A percentile compares a stretch with the other conserved stretches of the same genome.
Evolutionary conservation across 1,140 invertebrate genomes (phyloP).

Genomic region (Kradibia gibbosae): DNA sequence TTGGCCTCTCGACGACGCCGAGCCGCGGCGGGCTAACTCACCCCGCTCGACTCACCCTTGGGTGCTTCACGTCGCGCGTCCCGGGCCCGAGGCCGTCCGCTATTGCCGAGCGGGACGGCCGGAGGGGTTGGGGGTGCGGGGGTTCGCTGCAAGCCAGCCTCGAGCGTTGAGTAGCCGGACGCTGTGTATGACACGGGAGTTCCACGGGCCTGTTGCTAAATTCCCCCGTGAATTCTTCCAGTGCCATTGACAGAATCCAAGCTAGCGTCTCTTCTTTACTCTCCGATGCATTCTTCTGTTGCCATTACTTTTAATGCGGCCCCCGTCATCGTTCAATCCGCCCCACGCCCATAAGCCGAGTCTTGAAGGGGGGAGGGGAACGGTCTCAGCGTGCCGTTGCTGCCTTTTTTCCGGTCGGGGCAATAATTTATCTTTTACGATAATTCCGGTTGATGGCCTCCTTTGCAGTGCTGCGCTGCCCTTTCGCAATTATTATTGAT

Average conservation of each 20-base stretch:
- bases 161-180: conserved; percentile 64
- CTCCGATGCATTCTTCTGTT: background rate
- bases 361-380: too few relatives aligned
- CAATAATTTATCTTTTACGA: background rate
- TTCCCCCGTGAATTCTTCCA: conserved; percentile 74
- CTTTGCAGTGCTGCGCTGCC: background rate
- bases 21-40: too few relatives aligned
- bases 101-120: background rate
- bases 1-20: too few relatives aligned
- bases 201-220: conserved; percentile 70
- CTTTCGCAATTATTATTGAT: background rate
- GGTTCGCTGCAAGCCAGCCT: background rate
- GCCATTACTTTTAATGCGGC: background rate
- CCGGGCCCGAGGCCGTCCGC: background rate
- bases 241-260: conserved; percentile 74
- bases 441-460: background rate
- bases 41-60: too few relatives aligned
- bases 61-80: too few relatives aligned
- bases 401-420: too few relatives aligned
- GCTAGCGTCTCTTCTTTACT: conserved; percentile 46
- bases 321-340: background rate
- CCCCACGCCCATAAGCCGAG: too few relatives aligned
- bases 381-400: too few relatives aligned
- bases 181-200: conserved; percentile 74
- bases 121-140: background rate